Conservation (phyloP, 2,888 invertebrate species). For the Sepioteuthis lessoniana region DNA sequence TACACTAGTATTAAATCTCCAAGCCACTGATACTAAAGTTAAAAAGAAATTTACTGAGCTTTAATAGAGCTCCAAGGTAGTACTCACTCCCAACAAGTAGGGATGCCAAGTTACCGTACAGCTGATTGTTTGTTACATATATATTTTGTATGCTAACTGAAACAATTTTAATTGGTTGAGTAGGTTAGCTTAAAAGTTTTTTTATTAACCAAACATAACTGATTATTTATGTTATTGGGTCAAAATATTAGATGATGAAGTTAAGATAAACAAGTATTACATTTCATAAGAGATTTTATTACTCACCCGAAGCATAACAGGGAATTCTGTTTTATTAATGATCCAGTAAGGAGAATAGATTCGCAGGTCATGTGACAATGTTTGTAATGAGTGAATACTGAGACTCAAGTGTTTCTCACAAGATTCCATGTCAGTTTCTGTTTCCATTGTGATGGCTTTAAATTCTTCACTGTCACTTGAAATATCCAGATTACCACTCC, state of each 20-base stretch:
- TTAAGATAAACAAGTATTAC: background rate
- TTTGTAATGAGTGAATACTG: slow-evolving; percentile 81
- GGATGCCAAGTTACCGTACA: no score
- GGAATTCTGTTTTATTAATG: slow-evolving; percentile 73
- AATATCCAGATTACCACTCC: slow-evolving; percentile 83
- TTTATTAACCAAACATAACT: background rate
- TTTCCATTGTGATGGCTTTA: slow-evolving; percentile 80
- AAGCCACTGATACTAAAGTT: no score
- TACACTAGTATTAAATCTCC: no score
- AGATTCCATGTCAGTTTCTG: slow-evolving; percentile 80
- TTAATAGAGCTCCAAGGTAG: no score
- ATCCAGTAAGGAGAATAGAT: slow-evolving; percentile 77
- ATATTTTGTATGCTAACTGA: no score
- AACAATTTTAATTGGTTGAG: no score
- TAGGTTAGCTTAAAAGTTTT: no score
- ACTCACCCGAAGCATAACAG: slow-evolving; percentile 82
- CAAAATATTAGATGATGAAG: no score
- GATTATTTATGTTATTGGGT: background rate
- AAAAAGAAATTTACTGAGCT: no score
- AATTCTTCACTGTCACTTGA: slow-evolving; percentile 81
- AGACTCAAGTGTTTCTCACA: slow-evolving; percentile 82
- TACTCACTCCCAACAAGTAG: no score
- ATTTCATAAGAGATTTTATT: background rate
- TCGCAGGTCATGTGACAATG: slow-evolving; percentile 79
- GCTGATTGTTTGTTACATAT: no score